phyloP scores from a whole-genome alignment of 2,113 vertebrate genomes.

The Bufo bufo region DNA sequence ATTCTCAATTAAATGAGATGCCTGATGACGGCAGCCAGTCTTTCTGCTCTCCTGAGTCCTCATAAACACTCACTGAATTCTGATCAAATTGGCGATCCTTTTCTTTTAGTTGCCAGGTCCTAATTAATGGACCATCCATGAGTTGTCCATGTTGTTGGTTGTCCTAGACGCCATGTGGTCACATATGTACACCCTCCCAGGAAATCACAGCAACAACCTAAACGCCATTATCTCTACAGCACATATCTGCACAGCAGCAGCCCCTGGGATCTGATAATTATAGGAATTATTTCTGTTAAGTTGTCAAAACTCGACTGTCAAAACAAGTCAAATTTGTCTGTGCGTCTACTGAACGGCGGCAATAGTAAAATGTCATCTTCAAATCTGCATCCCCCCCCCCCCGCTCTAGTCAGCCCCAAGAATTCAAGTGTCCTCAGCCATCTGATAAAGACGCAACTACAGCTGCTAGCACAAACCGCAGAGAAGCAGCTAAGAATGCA shows the following conservation, averaged over 20 bases:
- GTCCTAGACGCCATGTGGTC: neutral
- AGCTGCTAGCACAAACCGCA: neutral
- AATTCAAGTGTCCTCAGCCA: slow-evolving; percentile 58
- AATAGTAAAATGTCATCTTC: slow-evolving; percentile 45
- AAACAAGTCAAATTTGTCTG: slow-evolving; percentile 54
- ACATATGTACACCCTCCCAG: neutral
- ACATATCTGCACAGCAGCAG: slow-evolving; percentile 26
- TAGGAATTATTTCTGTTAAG: slow-evolving; percentile 48
- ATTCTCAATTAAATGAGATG: too few relatives aligned
- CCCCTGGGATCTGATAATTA: slow-evolving; percentile 47
- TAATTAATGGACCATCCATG: too few relatives aligned
- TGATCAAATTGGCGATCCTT: too few relatives aligned
- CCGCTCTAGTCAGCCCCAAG: slow-evolving; percentile 62
- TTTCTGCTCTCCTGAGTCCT: too few relatives aligned
- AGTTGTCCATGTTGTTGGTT: too few relatives aligned
- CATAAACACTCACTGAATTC: too few relatives aligned
- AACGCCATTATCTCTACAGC: neutral
- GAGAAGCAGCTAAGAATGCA: neutral
- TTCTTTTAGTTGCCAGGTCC: too few relatives aligned
- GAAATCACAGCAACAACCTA: neutral
- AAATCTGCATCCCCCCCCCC: slow-evolving; percentile 48
- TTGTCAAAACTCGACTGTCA: slow-evolving; percentile 53
- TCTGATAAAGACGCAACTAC: neutral
- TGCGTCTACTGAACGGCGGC: neutral
- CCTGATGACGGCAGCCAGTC: too few relatives aligned